Evolutionary conservation across 2,888 invertebrate species (phyloP).

Genomic region (Kuschelorhynchus macadamiae): DNA sequence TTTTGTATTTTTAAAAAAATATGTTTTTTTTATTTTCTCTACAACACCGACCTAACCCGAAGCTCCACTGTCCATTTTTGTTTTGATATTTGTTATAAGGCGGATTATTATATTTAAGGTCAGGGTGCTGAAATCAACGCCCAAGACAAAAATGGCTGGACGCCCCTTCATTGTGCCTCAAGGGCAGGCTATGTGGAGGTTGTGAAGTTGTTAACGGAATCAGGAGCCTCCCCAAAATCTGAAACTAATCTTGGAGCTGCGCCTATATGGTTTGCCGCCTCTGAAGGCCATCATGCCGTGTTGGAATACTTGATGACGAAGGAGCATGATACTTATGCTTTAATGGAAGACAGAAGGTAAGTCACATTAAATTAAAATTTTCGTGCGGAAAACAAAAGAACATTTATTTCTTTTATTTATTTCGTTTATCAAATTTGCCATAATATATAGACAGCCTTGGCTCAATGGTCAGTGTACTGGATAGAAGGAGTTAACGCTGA

Average conservation of each 20-base stretch:
- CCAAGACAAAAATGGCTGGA: conserved; percentile 97
- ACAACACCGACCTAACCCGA: too few species aligned
- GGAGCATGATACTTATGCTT: conserved; percentile 96
- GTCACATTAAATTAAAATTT: background rate
- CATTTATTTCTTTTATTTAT: too few species aligned
- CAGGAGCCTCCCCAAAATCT: conserved; percentile 95
- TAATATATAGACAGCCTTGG: too few species aligned
- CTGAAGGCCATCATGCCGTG: conserved; percentile 96
- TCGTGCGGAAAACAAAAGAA: background rate
- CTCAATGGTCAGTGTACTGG: too few species aligned
- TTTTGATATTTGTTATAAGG: too few species aligned
- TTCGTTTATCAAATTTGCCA: too few species aligned
- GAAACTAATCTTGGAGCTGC: conserved; percentile 97
- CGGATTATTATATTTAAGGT: conserved; percentile 68
- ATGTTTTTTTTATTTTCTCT: too few species aligned
- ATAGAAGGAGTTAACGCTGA: too few species aligned
- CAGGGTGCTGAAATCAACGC: conserved; percentile 99
- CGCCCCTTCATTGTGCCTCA: conserved; percentile 93
- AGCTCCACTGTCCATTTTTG: too few species aligned
- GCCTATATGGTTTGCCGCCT: conserved; percentile 98
- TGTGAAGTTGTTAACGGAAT: conserved; percentile 93
- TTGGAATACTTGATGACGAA: conserved; percentile 96
- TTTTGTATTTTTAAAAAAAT: too few species aligned
- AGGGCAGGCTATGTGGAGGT: conserved; percentile 96
- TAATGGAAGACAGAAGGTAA: conserved; percentile 95